Conservation (phyloP, 2,113 vertebrate genomes). For the Sapayoa aenigma region DNA sequence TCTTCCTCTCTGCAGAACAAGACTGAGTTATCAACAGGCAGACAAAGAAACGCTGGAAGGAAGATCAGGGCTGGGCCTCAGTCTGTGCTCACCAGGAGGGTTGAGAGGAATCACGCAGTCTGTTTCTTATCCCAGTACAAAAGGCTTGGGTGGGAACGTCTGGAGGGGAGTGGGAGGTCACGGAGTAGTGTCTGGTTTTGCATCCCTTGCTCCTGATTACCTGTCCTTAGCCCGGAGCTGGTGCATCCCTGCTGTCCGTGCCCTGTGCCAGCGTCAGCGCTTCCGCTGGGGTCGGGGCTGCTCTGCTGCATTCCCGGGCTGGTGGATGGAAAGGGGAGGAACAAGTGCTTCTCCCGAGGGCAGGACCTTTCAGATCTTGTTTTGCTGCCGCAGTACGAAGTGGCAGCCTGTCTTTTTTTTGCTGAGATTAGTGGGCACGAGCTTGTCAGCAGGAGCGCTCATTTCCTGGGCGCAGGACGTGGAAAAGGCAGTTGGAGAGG, state of each 20-base stretch:
- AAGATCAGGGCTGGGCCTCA: not conserved
- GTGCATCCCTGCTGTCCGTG: rapidly evolving
- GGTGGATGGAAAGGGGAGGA: not conserved
- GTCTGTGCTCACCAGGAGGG: not conserved
- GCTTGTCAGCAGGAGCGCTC: not conserved
- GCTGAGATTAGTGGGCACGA: not conserved
- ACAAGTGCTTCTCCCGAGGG: slow-evolving; percentile 6
- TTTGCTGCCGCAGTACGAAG: not conserved
- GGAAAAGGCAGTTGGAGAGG: not conserved
- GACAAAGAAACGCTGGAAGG: not conserved
- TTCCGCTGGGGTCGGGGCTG: not conserved
- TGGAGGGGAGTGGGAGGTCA: not conserved
- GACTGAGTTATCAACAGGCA: not conserved
- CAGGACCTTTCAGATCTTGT: slow-evolving; percentile 43
- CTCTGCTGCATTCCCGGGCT: not conserved
- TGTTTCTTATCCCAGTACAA: not conserved
- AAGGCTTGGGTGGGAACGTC: not conserved
- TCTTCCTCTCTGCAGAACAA: not conserved
- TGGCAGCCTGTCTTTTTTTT: slow-evolving; percentile 31
- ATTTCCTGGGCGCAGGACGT: not conserved
- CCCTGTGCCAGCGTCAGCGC: not conserved
- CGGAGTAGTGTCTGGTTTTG: not conserved
- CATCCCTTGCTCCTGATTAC: not conserved
- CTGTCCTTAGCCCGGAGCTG: not conserved
- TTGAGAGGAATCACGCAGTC: not conserved